These are phyloP conservation scores for Tipula confusa DNA, from an alignment of 2,888 invertebrate species.

Conservation along the genomic window DNA sequence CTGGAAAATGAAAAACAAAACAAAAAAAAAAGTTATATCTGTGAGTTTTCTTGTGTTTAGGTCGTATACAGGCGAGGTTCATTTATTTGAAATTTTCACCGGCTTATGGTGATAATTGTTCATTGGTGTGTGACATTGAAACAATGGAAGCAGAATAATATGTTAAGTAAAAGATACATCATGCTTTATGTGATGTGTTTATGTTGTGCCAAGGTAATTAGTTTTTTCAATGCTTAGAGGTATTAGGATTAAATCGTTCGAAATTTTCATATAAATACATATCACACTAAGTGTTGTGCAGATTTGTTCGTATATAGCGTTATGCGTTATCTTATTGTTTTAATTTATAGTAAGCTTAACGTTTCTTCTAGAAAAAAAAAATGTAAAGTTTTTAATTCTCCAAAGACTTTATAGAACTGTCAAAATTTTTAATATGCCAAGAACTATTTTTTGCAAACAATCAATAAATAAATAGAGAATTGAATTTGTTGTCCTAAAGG, in stretches of 20 bases:
- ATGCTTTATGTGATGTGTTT: neutral
- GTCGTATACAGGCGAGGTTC: neutral
- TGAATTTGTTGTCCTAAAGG: too few relatives aligned
- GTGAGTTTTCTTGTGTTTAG: neutral
- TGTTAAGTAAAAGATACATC: neutral
- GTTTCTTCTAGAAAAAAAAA: neutral
- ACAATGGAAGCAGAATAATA: constrained; percentile 1
- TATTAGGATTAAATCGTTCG: neutral
- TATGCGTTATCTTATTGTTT: neutral
- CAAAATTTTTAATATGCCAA: too few relatives aligned
- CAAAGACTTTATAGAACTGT: too few relatives aligned
- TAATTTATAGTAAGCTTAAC: neutral
- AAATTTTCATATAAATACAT: neutral
- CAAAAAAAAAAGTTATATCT: neutral
- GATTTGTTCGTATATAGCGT: neutral
- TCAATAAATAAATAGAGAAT: too few relatives aligned
- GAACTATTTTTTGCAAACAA: too few relatives aligned
- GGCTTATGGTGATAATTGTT: neutral
- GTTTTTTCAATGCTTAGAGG: neutral
- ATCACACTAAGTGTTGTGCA: neutral
- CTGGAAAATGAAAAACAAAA: neutral
- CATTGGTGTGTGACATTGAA: neutral
- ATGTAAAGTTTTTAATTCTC: too few relatives aligned
- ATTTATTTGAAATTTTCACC: neutral
- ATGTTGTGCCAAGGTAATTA: neutral